phyloP scores from a whole-genome alignment of 2,888 invertebrate genomes.

The Nebria salina region DNA sequence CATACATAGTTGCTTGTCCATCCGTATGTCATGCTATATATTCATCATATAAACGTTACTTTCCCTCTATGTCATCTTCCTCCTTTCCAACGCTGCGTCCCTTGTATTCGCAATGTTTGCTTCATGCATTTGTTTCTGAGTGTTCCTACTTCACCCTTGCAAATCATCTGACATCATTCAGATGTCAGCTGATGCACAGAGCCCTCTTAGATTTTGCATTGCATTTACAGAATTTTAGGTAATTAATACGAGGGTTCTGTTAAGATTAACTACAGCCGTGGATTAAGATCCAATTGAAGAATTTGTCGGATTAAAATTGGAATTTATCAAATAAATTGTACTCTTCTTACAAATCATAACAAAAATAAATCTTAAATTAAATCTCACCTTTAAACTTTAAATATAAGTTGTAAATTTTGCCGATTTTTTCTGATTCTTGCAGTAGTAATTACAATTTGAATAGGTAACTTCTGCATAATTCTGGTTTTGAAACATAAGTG shows the following conservation, averaged over 20 bases:
- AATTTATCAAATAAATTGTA: background rate
- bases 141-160: conserved; percentile 7
- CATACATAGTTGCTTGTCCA: conserved; percentile 22
- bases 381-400: too few species aligned
- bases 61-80: conserved; percentile 7
- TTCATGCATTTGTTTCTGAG: background rate
- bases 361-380: background rate
- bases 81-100: conserved; percentile 3
- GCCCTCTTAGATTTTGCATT: conserved; percentile 5
- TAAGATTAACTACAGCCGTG: conserved; percentile 2
- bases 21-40: conserved; percentile 28
- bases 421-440: too few species aligned
- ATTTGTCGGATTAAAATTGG: background rate
- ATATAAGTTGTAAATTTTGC: too few species aligned
- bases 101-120: conserved; percentile 3
- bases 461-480: too few species aligned
- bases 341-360: background rate
- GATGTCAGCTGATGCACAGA: conserved; percentile 22
- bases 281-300: background rate
- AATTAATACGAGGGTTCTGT: conserved; percentile 38
- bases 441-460: too few species aligned
- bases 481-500: too few species aligned
- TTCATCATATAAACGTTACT: background rate
- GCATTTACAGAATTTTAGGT: conserved; percentile 28
- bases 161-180: conserved; percentile 34